A percentile compares a stretch with the other conserved stretches of the same genome.
phyloP scores from a whole-genome alignment of 2,113 vertebrate genomes.

The Hirundichthys speculiger region DNA sequence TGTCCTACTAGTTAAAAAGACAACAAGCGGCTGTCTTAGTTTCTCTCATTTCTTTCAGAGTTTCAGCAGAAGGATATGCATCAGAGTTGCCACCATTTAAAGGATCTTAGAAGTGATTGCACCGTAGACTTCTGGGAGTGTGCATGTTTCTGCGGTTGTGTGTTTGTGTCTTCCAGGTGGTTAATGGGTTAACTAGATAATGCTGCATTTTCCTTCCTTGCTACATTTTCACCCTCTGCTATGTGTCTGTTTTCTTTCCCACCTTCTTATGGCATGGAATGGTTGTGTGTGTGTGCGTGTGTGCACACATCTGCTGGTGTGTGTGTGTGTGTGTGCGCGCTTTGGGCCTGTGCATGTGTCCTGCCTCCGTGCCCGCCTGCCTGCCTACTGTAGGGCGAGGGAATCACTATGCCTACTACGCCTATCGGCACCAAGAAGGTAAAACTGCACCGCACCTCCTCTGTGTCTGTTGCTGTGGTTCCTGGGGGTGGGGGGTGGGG shows the following conservation, averaged over 20 bases:
- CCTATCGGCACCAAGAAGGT: slow-evolving; percentile 93
- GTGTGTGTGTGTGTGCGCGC: slow-evolving; percentile 78
- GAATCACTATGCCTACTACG: slow-evolving; percentile 97
- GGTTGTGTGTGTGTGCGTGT: slow-evolving; percentile 77
- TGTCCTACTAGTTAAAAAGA: background rate
- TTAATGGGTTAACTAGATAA: slow-evolving; percentile 45
- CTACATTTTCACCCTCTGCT: slow-evolving; percentile 88
- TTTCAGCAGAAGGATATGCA: too few species aligned
- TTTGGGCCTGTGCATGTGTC: slow-evolving; percentile 84
- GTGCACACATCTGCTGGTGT: slow-evolving; percentile 75
- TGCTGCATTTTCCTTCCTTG: slow-evolving; percentile 69
- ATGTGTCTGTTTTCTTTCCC: slow-evolving; percentile 80
- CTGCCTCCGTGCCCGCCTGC: slow-evolving; percentile 77
- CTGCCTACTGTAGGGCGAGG: slow-evolving; percentile 93
- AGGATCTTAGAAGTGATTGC: background rate
- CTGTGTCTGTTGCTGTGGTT: slow-evolving; percentile 39
- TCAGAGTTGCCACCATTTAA: background rate
- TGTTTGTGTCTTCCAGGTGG: slow-evolving; percentile 20
- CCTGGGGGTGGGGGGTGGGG: slow-evolving; percentile 17
- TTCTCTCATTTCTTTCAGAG: too few species aligned
- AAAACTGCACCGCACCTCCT: slow-evolving; percentile 58
- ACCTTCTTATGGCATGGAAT: slow-evolving; percentile 82
- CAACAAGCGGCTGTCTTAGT: background rate
- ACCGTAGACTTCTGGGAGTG: background rate
- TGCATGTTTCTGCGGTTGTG: slow-evolving; percentile 6